These are phyloP conservation scores for Hydrolagus affinis DNA, from an alignment of 2,113 vertebrate species.

Conservation along the genomic window DNA sequence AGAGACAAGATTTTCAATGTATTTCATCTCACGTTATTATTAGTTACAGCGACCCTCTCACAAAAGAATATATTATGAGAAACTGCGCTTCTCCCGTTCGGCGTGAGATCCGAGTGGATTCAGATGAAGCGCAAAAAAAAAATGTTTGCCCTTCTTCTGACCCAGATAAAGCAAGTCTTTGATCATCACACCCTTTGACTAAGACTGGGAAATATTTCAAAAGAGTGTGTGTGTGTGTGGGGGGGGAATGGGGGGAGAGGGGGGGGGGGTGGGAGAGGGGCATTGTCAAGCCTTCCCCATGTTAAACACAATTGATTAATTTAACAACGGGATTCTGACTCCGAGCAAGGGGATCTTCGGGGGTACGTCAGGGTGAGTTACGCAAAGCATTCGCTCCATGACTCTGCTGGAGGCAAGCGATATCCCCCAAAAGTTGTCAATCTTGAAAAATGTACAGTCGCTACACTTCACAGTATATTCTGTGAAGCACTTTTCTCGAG, in stretches of 20 bases:
- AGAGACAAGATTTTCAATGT: background rate
- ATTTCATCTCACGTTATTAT: constrained; percentile 21
- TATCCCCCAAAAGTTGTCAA: too few species aligned
- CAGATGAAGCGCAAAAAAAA: constrained; percentile 2
- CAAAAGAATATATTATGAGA: constrained; percentile 19
- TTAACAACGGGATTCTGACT: background rate
- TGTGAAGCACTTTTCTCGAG: too few species aligned
- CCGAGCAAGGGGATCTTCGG: background rate
- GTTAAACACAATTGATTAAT: background rate
- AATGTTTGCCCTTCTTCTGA: background rate
- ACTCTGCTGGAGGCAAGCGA: background rate
- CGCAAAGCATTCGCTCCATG: background rate
- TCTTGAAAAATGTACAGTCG: too few species aligned
- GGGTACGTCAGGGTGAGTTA: background rate
- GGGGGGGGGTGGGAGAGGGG: background rate
- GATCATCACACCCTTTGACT: background rate
- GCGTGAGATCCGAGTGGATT: background rate
- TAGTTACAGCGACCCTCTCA: background rate
- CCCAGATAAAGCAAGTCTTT: background rate
- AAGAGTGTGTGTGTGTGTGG: background rate
- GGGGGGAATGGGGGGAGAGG: background rate
- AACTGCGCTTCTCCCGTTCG: background rate
- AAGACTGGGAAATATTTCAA: background rate
- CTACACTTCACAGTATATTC: too few species aligned
- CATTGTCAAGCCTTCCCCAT: background rate